phyloP scores from a whole-genome alignment of 2,113 vertebrate species.

The Trinectes maculatus region DNA sequence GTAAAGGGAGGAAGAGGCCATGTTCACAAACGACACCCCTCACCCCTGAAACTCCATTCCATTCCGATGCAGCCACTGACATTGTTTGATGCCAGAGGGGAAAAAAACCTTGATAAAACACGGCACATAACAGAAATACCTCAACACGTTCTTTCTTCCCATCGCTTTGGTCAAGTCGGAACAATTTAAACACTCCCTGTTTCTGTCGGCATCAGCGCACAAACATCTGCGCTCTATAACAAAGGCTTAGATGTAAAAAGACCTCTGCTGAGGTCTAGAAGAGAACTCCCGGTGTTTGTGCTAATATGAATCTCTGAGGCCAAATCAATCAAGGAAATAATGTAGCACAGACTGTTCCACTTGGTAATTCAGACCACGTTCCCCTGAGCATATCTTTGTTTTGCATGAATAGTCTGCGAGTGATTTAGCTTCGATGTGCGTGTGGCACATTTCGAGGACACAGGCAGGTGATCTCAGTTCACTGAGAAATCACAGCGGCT shows the following conservation, averaged over 20 bases:
- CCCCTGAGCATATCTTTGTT: slow-evolving; percentile 53
- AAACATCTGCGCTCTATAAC: neutral
- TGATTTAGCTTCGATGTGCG: slow-evolving; percentile 57
- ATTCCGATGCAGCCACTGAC: slow-evolving; percentile 46
- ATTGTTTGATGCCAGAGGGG: slow-evolving; percentile 38
- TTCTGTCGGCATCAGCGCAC: neutral
- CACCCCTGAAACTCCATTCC: slow-evolving; percentile 44
- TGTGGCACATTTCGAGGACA: slow-evolving; percentile 47
- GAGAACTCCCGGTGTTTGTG: slow-evolving; percentile 2
- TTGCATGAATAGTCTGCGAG: slow-evolving; percentile 56
- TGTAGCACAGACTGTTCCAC: slow-evolving; percentile 7
- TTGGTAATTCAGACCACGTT: slow-evolving; percentile 42
- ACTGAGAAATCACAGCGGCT: slow-evolving; percentile 32
- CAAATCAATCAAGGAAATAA: slow-evolving; percentile 39
- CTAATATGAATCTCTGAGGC: slow-evolving; percentile 10
- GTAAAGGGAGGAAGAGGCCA: slow-evolving; percentile 43
- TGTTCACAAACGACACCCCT: slow-evolving; percentile 36
- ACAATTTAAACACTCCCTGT: slow-evolving; percentile 6
- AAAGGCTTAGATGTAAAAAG: slow-evolving; percentile 1
- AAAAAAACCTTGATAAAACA: no score
- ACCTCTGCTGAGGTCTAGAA: slow-evolving; percentile 2
- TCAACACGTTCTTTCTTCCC: slow-evolving; percentile 1
- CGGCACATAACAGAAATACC: neutral
- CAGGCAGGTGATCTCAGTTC: slow-evolving; percentile 39
- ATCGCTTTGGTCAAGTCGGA: neutral